phyloP scores from a whole-genome alignment of 1,140 invertebrate genomes.

The Heliconius melpomene region DNA sequence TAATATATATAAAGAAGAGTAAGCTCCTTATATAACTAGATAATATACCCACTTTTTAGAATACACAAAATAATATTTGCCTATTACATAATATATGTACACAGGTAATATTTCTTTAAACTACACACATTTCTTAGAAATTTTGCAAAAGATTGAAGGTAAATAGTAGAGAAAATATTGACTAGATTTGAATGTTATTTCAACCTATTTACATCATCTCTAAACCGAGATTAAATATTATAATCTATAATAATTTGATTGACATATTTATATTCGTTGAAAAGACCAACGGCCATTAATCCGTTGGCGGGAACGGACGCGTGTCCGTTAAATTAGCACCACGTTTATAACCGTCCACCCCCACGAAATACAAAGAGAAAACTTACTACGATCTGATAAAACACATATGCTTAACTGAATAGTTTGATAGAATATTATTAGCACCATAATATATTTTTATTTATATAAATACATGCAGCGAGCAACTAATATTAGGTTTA shows the following conservation, averaged over 20 bases:
- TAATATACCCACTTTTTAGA: too few species aligned
- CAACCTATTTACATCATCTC: too few species aligned
- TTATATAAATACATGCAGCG: neutral
- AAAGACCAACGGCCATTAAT: conserved; percentile 5
- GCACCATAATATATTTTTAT: neutral
- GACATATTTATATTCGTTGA: neutral
- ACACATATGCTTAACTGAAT: neutral
- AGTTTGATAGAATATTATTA: neutral
- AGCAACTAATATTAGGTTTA: neutral
- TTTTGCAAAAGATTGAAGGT: too few species aligned
- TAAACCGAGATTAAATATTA: too few species aligned
- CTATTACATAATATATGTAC: neutral
- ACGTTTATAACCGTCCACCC: conserved; percentile 56
- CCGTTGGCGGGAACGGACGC: conserved; percentile 2
- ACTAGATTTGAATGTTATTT: too few species aligned
- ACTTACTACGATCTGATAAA: neutral
- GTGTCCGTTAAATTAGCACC: conserved; percentile 51
- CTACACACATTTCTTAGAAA: too few species aligned
- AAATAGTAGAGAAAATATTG: too few species aligned
- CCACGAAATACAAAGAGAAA: conserved; percentile 23
- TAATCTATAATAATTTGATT: neutral
- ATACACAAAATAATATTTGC: neutral
- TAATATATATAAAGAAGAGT: neutral
- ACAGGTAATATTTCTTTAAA: too few species aligned
- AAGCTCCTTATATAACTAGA: neutral